phyloP scores from a whole-genome alignment of 2,113 vertebrate species.

The Salvelinus alpinus region DNA sequence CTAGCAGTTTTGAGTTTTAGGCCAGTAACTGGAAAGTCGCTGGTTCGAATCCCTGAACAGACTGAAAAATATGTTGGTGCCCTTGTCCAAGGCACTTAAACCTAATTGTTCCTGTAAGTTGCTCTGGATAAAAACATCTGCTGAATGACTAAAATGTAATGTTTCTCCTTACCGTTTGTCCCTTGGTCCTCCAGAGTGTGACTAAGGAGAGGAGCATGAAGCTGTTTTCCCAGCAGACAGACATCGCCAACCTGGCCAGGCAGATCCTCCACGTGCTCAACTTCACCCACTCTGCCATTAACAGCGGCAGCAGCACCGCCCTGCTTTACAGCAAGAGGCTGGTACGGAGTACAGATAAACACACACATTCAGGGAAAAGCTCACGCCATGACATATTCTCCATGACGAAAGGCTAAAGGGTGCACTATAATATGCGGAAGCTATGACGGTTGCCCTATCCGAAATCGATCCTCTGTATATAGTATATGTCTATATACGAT shows the following conservation, averaged over 20 bases:
- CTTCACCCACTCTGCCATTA: constrained; percentile 97
- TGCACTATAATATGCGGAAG: neutral
- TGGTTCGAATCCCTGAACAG: too few relatives aligned
- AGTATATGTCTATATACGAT: neutral
- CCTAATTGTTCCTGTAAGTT: too few relatives aligned
- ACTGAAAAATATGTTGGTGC: too few relatives aligned
- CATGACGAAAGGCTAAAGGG: too few relatives aligned
- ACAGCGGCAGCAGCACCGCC: constrained; percentile 92
- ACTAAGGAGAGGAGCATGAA: constrained; percentile 96
- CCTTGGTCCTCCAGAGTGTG: constrained; percentile 79
- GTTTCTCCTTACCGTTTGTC: neutral
- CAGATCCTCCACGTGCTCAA: constrained; percentile 97
- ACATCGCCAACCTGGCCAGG: constrained; percentile 87
- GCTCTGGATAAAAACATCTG: too few relatives aligned
- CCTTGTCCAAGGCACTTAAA: too few relatives aligned
- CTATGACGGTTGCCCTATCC: neutral
- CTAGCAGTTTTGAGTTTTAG: too few relatives aligned
- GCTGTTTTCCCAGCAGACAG: constrained; percentile 88
- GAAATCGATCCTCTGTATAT: constrained; percentile 40
- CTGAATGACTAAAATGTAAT: too few relatives aligned
- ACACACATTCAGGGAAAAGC: too few relatives aligned
- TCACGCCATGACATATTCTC: too few relatives aligned
- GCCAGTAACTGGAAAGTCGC: too few relatives aligned
- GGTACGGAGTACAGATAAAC: constrained; percentile 71
- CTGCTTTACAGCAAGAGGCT: constrained; percentile 95